Evolutionary conservation across 1,140 invertebrate genomes (phyloP).

Genomic region (Neodiprion virginianus): DNA sequence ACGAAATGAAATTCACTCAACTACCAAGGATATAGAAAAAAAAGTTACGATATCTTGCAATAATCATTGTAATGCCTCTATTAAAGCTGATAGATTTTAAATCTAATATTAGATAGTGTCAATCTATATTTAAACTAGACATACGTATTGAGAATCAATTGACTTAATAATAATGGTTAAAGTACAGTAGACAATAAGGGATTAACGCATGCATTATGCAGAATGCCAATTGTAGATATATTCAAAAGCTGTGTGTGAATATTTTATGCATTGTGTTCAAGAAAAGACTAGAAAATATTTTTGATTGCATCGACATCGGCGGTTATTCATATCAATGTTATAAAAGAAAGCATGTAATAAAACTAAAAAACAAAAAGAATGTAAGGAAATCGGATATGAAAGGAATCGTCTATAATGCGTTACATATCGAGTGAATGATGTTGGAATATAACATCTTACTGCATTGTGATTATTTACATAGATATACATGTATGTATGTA

Average conservation of each 20-base stretch:
- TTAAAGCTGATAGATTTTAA: background rate
- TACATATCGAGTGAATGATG: conserved; percentile 2
- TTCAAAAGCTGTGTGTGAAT: background rate
- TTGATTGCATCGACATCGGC: background rate
- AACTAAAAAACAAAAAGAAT: background rate
- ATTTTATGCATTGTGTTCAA: conserved; percentile 1
- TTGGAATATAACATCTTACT: background rate
- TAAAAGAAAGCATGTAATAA: background rate
- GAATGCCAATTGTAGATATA: background rate
- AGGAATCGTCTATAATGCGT: background rate
- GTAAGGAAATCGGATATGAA: background rate
- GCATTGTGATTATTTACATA: background rate
- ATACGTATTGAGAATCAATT: background rate
- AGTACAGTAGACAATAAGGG: conserved; percentile 5
- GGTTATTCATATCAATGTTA: background rate
- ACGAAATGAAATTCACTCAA: too few species aligned
- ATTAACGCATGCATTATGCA: background rate
- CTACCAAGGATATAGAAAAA: background rate
- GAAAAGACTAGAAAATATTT: background rate
- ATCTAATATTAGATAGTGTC: background rate
- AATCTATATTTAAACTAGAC: background rate
- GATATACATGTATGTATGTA: too few species aligned
- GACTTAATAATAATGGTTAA: background rate
- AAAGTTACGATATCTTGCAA: background rate
- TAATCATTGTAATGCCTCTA: background rate